These are phyloP conservation scores for Branchipolynoe longqiensis DNA, from an alignment of 2,888 invertebrate species.

Conservation along the genomic window DNA sequence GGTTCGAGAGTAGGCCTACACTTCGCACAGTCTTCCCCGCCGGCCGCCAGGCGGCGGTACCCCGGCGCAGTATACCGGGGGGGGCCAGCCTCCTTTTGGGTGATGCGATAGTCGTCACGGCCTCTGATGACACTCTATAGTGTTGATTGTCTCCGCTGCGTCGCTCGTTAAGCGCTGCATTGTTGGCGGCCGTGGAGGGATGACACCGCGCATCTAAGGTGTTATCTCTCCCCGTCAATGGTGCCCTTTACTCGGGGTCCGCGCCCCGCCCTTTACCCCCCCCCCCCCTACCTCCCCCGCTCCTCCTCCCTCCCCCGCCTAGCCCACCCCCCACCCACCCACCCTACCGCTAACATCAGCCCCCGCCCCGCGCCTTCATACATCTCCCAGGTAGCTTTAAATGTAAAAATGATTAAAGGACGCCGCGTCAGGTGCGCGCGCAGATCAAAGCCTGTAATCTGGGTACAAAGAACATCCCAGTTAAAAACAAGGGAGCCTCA, in stretches of 20 bases:
- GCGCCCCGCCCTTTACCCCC: neutral
- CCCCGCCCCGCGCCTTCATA: neutral
- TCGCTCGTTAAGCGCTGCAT: constrained; percentile 8
- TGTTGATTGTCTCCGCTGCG: constrained; percentile 5
- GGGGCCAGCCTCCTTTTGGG: neutral
- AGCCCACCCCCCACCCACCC: too few relatives aligned
- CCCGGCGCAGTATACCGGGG: too few relatives aligned
- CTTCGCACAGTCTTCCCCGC: neutral
- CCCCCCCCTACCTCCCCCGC: neutral
- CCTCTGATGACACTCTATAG: constrained; percentile 30
- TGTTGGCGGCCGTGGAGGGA: constrained; percentile 13
- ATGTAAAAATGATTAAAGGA: neutral
- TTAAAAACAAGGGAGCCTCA: neutral
- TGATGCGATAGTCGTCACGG: neutral
- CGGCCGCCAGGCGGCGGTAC: neutral
- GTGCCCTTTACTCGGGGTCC: neutral
- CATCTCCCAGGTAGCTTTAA: neutral
- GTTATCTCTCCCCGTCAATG: neutral
- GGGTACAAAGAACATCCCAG: constrained; percentile 8
- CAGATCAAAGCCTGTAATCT: neutral
- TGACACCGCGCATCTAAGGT: constrained; percentile 22
- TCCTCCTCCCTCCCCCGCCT: neutral
- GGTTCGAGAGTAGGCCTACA: too few relatives aligned
- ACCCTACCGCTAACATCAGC: too few relatives aligned
- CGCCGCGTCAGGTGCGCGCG: neutral